Evolutionary conservation across 1,140 invertebrate genomes (phyloP).

Genomic region (Listronotus oregonensis): DNA sequence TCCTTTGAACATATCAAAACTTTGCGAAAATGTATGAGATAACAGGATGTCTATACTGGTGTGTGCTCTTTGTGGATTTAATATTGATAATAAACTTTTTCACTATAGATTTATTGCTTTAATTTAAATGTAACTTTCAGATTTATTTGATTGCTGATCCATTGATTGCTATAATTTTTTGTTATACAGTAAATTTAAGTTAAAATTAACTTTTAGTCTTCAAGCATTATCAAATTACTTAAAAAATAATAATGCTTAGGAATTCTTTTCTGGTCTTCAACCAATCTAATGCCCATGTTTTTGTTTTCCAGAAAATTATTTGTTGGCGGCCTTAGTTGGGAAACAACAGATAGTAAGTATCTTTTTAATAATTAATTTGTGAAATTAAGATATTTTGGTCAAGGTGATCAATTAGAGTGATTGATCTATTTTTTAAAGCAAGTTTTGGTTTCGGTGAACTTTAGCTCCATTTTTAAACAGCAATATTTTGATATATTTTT

Average conservation of each 20-base stretch:
- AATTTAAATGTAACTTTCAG: slow-evolving; percentile 49
- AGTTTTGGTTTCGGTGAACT: no score
- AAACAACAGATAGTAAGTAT: slow-evolving; percentile 95
- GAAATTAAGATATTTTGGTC: no score
- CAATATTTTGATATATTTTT: no score
- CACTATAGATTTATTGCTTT: slow-evolving; percentile 30
- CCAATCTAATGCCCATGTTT: slow-evolving; percentile 40
- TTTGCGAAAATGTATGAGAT: slow-evolving; percentile 11
- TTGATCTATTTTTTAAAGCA: no score
- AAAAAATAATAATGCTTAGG: slow-evolving; percentile 46
- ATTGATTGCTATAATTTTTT: slow-evolving; percentile 44
- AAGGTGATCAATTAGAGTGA: no score
- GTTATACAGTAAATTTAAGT: slow-evolving; percentile 28
- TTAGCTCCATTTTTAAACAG: no score
- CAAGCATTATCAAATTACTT: slow-evolving; percentile 42
- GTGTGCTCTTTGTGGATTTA: background rate
- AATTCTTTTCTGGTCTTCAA: slow-evolving; percentile 38
- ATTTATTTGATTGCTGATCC: slow-evolving; percentile 55
- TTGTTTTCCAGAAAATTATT: slow-evolving; percentile 91
- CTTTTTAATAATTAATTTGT: slow-evolving; percentile 13
- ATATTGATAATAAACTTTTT: background rate
- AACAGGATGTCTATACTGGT: slow-evolving; percentile 10
- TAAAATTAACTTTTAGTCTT: slow-evolving; percentile 36
- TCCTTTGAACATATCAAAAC: slow-evolving; percentile 14
- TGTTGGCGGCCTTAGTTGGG: slow-evolving; percentile 96